Base-by-base conservation (phyloP, 2,113 vertebrate genomes). In the Istiophorus platypterus region DNA sequence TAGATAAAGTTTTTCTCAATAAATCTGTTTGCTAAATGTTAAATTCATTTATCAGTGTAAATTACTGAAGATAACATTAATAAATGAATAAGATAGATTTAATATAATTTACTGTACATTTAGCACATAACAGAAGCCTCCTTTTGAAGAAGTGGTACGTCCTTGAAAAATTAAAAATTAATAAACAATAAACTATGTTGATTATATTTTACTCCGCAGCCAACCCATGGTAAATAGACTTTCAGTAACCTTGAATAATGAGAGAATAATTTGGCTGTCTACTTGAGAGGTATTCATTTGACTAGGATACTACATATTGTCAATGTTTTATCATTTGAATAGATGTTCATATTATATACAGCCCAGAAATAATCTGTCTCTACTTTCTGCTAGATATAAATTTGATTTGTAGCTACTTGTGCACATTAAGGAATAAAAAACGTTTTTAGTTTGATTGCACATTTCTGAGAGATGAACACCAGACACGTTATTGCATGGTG, bases 1-100 rank as follows among this genome's bases (percentile, higher is more conserved):
- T 34, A 54, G 58, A 84, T 81, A 58, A 76, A 69, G 62, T 49
- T 37, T 75, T 72, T 71, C 45, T 7, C 18, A 24, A 86, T 86
- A 69, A 86, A 74, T 67, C 37, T 73, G 61, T 74, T 82, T 86
- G 47, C 42, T 67, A 49, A 81, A 71, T 76, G 45, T 70, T 52
- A 76, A 80, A 88, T 41, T 63, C 3, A 54, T 85, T 89, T 59
- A 89, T 82, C 81, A 51, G 24, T 79, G 62, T 68, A 61, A 81
- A 63, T 31, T 5, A 56, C 41, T 39, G 27, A 22, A 81, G 80
- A 77, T 86, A 81, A 79, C 13, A 18, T 29, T 76, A 73, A 63
- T 62, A 70, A 64, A 47, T 83, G 67, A 83, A 85, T 79, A 81
- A 81, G 78, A 78, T 72, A 57, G 69, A 34, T n/a, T 71, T 26